A percentile compares a stretch with the other conserved stretches of the same genome.
phyloP scores from a whole-genome alignment of 2,113 vertebrate species.

The Pluvialis apricaria region DNA sequence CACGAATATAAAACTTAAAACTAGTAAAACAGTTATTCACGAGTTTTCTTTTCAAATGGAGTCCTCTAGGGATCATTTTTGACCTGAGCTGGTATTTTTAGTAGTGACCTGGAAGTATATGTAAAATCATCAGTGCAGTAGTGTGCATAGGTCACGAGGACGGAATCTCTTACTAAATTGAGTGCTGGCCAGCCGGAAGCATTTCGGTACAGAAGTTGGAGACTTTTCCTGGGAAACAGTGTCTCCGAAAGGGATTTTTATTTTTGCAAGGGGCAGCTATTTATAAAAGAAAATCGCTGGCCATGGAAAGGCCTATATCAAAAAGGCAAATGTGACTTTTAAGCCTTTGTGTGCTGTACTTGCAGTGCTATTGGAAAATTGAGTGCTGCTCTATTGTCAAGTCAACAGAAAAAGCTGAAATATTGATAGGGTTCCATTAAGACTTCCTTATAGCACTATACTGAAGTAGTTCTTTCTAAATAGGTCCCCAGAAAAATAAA shows the following conservation, averaged over 20 bases:
- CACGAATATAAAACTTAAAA: background rate
- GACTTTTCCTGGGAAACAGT: background rate
- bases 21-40: background rate
- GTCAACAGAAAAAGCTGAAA: background rate
- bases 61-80: background rate
- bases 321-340: background rate
- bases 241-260: background rate
- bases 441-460: background rate
- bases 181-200: background rate
- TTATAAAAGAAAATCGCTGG: background rate
- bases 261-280: background rate
- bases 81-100: background rate
- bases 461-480: background rate
- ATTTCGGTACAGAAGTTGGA: background rate
- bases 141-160: rapidly evolving
- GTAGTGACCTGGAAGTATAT: background rate
- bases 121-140: background rate
- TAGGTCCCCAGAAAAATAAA: background rate
- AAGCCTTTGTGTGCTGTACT: background rate
- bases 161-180: background rate
- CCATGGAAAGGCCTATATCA: background rate
- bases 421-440: background rate
- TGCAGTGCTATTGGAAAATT: background rate
- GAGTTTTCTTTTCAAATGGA: background rate
- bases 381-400: background rate